Conservation (phyloP, 2,113 vertebrate genomes). For the Phrynosoma platyrhinos region DNA sequence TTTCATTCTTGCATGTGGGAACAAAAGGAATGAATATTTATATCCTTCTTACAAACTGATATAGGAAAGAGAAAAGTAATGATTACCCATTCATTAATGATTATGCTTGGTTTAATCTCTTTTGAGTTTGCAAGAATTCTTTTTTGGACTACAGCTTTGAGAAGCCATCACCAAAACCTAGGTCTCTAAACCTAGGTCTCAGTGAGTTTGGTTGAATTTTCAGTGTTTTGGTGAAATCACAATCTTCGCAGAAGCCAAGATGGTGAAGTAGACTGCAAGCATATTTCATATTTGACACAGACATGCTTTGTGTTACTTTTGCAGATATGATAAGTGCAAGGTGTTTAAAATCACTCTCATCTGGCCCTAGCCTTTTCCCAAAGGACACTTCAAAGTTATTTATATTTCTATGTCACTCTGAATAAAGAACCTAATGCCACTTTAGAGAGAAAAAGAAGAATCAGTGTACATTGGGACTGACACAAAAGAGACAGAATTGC, state of each 20-base stretch:
- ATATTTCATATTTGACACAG: background rate
- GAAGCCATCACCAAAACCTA: too few species aligned
- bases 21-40: too few species aligned
- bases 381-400: constrained; percentile 1
- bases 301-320: background rate
- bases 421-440: background rate
- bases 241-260: background rate
- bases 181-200: background rate
- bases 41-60: background rate
- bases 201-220: background rate
- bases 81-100: background rate
- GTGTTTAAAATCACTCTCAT: background rate
- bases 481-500: background rate
- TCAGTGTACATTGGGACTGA: background rate
- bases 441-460: background rate
- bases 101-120: too few species aligned
- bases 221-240: background rate
- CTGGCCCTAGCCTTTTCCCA: background rate
- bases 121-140: too few species aligned
- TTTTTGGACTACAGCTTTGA: too few species aligned
- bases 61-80: background rate
- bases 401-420: background rate
- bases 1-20: too few species aligned
- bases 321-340: background rate
- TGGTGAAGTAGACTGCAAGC: background rate